Conservation (phyloP, 2,888 invertebrate species). For the Dimorphilus gyrociliatus region DNA sequence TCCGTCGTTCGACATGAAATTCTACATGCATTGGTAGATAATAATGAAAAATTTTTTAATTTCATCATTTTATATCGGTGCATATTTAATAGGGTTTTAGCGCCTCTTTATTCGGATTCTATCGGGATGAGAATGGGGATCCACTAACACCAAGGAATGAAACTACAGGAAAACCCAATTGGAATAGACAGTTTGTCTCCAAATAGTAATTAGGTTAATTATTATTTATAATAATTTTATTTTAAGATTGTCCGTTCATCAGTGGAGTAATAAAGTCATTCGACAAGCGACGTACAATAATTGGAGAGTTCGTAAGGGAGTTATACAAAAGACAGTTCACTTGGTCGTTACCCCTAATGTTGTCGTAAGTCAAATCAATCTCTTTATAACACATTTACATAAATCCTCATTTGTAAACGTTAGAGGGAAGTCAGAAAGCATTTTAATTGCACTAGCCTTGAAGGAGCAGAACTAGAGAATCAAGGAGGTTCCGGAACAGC, state of each 20-base stretch:
- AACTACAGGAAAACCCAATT: conserved; percentile 65
- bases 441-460: conserved; percentile 65
- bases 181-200: conserved; percentile 9
- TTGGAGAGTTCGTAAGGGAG: conserved; percentile 66
- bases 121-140: conserved; percentile 69
- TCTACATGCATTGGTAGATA: conserved; percentile 61
- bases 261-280: conserved; percentile 81
- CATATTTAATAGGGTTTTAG: conserved; percentile 57
- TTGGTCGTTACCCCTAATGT: conserved; percentile 84
- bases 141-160: conserved; percentile 43
- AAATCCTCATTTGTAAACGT: too few relatives aligned
- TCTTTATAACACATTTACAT: too few relatives aligned
- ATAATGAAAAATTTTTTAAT: conserved; percentile 1
- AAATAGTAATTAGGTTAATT: conserved; percentile 2
- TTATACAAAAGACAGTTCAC: conserved; percentile 55
- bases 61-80: conserved; percentile 1
- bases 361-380: conserved; percentile 41
- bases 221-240: not conserved
- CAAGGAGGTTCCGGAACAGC: conserved; percentile 90
- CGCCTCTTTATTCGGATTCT: conserved; percentile 87
- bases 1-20: conserved; percentile 98
- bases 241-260: too few relatives aligned
- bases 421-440: conserved; percentile 62
- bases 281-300: conserved; percentile 49
- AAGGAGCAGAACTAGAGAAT: conserved; percentile 90